Percentiles rank a stretch among this genome's conserved stretches.
Evolutionary conservation across 2,888 invertebrate genomes (phyloP).

Genomic region (Saturnia japonica): DNA sequence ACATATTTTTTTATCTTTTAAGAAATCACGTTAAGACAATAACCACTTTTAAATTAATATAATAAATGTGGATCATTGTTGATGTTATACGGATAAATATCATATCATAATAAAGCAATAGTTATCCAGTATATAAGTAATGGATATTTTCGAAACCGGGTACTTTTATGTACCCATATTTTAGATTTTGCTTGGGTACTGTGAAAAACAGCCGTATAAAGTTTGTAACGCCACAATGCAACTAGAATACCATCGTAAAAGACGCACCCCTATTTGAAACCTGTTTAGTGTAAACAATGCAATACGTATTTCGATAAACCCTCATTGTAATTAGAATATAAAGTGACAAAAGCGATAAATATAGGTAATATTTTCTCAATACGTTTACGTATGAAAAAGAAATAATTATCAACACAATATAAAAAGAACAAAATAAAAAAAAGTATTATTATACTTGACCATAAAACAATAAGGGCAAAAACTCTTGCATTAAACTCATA

Average conservation of each 20-base stretch:
- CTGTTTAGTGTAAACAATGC: not conserved
- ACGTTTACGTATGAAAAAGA: not conserved
- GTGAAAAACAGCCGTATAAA: not conserved
- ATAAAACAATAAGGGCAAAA: not conserved
- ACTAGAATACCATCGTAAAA: constrained; percentile 11
- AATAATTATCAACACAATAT: not conserved
- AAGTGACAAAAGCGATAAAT: not conserved
- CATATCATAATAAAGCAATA: no score
- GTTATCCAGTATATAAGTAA: no score
- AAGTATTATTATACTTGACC: not conserved
- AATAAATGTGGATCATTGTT: no score
- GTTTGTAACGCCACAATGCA: constrained; percentile 6
- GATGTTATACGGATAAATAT: no score
- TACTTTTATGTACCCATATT: not conserved
- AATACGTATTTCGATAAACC: constrained; percentile 5
- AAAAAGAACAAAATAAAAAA: not conserved
- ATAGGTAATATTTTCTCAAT: not conserved
- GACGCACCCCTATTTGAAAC: constrained; percentile 12
- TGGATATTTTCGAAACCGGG: no score
- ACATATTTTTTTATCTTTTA: no score
- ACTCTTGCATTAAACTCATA: not conserved
- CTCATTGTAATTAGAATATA: not conserved
- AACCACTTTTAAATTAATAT: no score
- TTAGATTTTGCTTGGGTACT: not conserved
- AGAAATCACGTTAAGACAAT: no score